Conservation (phyloP, 2,113 vertebrate species). For the Alligator sinensis region DNA sequence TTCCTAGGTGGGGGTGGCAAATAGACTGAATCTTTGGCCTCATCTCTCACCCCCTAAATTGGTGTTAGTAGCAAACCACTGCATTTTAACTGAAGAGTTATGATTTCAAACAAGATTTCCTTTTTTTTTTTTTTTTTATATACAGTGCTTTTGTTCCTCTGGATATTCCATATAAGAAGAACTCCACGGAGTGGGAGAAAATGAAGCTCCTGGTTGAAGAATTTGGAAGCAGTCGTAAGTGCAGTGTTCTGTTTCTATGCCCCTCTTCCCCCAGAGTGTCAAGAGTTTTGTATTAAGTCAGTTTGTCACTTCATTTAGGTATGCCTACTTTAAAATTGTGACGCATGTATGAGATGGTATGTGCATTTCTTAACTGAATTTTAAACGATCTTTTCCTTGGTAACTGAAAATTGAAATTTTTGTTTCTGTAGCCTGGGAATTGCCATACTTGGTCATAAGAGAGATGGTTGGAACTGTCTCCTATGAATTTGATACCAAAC, state of each 20-base stretch:
- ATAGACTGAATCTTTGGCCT: too few species aligned
- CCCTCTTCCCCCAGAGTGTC: neutral
- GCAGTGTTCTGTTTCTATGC: neutral
- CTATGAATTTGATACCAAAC: too few species aligned
- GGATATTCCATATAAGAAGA: conserved; percentile 84
- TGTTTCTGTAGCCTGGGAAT: neutral
- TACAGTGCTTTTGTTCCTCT: conserved; percentile 94
- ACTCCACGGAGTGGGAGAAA: conserved; percentile 97
- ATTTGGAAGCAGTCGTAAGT: conserved; percentile 96
- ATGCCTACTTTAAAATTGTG: accelerated
- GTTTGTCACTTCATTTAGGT: neutral
- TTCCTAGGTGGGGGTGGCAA: neutral
- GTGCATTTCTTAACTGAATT: neutral
- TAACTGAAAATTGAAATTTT: neutral
- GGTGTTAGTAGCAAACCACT: neutral
- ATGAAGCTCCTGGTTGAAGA: conserved; percentile 94
- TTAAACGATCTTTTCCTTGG: too few species aligned
- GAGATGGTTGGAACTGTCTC: neutral
- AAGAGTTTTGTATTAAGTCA: neutral
- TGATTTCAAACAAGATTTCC: neutral
- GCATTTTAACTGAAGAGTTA: neutral
- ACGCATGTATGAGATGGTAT: neutral
- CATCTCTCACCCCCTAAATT: neutral
- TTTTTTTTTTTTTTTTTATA: conserved; percentile 19
- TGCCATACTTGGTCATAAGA: neutral